A percentile compares a stretch with the other conserved stretches of the same genome.
These are phyloP conservation scores for Oryzias sinensis DNA, from an alignment of 2,797 vertebrate genomes.

Conservation along the genomic window DNA sequence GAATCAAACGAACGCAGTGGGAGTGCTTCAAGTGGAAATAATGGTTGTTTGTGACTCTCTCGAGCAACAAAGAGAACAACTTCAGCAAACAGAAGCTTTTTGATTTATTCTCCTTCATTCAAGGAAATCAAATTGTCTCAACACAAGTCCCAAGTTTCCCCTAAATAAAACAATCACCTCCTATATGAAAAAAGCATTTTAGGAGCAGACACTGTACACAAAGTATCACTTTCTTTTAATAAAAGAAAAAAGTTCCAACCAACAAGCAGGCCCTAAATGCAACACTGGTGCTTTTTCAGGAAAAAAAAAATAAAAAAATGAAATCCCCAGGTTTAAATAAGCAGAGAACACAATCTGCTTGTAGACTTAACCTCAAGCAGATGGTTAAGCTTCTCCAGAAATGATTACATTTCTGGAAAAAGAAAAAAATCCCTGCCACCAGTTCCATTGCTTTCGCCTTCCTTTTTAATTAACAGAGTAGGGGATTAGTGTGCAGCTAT, in stretches of 20 bases:
- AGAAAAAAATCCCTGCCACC: slow-evolving; percentile 74
- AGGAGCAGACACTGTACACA: slow-evolving; percentile 1
- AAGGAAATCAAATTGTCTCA: not conserved
- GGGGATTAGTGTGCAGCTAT: slow-evolving; percentile 88
- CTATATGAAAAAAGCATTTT: not conserved
- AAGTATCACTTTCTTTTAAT: slow-evolving; percentile 9
- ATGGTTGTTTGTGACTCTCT: slow-evolving; percentile 18
- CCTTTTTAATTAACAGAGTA: slow-evolving; percentile 91
- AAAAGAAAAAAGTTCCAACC: slow-evolving; percentile 20
- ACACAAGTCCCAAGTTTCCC: slow-evolving; percentile 17
- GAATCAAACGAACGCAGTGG: slow-evolving; percentile 11
- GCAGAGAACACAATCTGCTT: slow-evolving; percentile 83
- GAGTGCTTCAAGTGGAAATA: slow-evolving; percentile 13
- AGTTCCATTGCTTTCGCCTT: slow-evolving; percentile 85
- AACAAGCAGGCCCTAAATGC: slow-evolving; percentile 37
- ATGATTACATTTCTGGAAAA: slow-evolving; percentile 88
- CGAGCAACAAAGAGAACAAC: slow-evolving; percentile 15
- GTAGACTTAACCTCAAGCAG: slow-evolving; percentile 91
- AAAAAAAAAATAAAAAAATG: slow-evolving; percentile 41
- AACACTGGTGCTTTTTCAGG: slow-evolving; percentile 48
- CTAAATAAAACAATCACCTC: slow-evolving; percentile 3
- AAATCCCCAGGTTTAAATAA: slow-evolving; percentile 78
- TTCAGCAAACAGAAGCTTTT: not conserved
- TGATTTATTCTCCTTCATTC: slow-evolving; percentile 4
- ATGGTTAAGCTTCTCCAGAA: slow-evolving; percentile 94